Evolutionary conservation across 2,113 vertebrate species (phyloP), one percentile per base, ranked within the genome.

Genomic region (Lagopus leucura): DNA sequence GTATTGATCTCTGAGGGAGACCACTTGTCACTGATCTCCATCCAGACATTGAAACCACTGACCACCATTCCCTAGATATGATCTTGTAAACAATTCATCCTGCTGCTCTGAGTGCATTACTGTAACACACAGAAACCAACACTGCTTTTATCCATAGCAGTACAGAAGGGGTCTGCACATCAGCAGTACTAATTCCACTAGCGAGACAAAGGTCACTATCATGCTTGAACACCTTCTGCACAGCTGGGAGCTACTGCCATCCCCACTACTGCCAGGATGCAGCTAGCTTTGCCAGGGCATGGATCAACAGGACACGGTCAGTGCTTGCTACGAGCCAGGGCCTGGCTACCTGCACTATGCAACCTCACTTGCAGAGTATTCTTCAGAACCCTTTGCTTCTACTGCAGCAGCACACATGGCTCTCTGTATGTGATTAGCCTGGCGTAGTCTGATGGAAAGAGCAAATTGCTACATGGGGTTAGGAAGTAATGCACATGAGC

Each of bases 221-320:
- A 42, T 1, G 6, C 28, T 54, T 30, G 15, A 54, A 54, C 10
- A 32, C 9, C n/a, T 43, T 43, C 80, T 45, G 34, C 7, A 7
- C 14, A 12, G n/a, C 2, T 16, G 11, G 54, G n/a, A 61, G 12
- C 32, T 4, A 4, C 57, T 9, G 5, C n/a, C 15, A 6, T 10
- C 36, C 8, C 11, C 4, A 0, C 52, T 21, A 25, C 36, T 43
- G 17, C 14, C 0, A 0, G 63, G 47, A 54, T 3, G 24, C 12
- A 32, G n/a, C 19, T 55, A 73, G 54, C 17, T 2, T 4, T 19
- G 55, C 30, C 36, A 10, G 38, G 15, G 42, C 34, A 34, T 21
- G 4, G 19, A 42, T 5, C 52, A 42, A 7, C 9, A n/a, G 34
- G 16, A 18, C 36, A 24, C 1, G 6, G 30, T 17, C 32, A 61